Percentiles rank a stretch among this genome's conserved stretches.
These are phyloP conservation scores for Masnerella sp. DNA, from an alignment of 2,888 invertebrate species.

Conservation along the genomic window DNA sequence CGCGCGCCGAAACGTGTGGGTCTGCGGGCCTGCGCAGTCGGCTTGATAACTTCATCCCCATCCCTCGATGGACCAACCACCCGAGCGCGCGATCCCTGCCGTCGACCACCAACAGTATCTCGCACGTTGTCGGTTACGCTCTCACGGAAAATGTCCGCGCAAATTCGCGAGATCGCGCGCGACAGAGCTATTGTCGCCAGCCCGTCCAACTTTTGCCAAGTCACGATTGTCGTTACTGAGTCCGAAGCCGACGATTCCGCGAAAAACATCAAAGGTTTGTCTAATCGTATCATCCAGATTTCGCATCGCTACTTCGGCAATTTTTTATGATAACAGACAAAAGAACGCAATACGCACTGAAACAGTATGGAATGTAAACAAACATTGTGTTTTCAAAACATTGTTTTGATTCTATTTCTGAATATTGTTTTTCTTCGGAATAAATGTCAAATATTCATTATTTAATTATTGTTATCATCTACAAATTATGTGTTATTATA, in stretches of 20 bases:
- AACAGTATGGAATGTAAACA: no score
- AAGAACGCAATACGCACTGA: no score
- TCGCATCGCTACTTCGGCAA: not conserved
- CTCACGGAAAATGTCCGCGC: conserved; percentile 54
- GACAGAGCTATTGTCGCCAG: conserved; percentile 6
- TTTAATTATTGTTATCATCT: no score
- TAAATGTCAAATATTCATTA: no score
- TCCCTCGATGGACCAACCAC: conserved; percentile 69
- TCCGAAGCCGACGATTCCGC: conserved; percentile 56
- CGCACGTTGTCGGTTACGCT: conserved; percentile 64
- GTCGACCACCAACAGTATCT: conserved; percentile 64
- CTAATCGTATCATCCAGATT: not conserved
- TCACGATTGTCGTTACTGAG: conserved; percentile 65
- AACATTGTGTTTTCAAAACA: no score
- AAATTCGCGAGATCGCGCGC: conserved; percentile 11
- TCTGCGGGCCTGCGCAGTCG: conserved; percentile 53
- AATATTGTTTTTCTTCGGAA: no score
- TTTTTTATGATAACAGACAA: not conserved
- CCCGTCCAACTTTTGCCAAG: conserved; percentile 62
- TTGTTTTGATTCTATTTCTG: no score
- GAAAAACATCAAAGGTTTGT: conserved; percentile 65
- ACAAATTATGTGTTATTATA: no score
- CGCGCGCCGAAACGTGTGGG: conserved; percentile 66
- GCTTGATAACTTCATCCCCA: conserved; percentile 62
- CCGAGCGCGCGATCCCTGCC: conserved; percentile 64